Conservation (phyloP, 2,888 invertebrate species). For the Sericinus montela region DNA sequence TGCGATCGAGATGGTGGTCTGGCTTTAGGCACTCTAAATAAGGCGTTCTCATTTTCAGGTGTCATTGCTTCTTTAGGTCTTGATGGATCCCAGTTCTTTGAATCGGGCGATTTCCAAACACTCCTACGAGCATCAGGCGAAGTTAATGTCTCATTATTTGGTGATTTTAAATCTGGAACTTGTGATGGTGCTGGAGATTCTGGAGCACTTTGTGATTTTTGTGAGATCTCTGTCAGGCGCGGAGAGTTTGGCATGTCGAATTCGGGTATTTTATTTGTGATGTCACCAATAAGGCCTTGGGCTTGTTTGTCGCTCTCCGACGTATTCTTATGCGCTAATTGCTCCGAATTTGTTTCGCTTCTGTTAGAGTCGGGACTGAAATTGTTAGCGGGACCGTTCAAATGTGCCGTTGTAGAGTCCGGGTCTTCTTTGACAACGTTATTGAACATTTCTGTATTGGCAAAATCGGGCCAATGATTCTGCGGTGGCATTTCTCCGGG, state of each 20-base stretch:
- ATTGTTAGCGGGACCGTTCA: slow-evolving; percentile 67
- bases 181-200: slow-evolving; percentile 61
- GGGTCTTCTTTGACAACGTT: slow-evolving; percentile 85
- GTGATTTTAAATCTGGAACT: slow-evolving; percentile 61
- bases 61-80: slow-evolving; percentile 58
- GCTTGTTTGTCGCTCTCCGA: slow-evolving; percentile 53
- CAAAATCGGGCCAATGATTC: slow-evolving; percentile 71
- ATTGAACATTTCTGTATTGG: slow-evolving; percentile 62
- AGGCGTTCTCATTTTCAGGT: slow-evolving; percentile 69
- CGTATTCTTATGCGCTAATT: slow-evolving; percentile 42
- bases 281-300: slow-evolving; percentile 43
- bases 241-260: slow-evolving; percentile 71
- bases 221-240: slow-evolving; percentile 63
- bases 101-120: slow-evolving; percentile 72
- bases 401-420: slow-evolving; percentile 84
- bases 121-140: slow-evolving; percentile 54
- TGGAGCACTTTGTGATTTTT: slow-evolving; percentile 62
- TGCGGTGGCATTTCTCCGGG: slow-evolving; percentile 41
- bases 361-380: slow-evolving; percentile 73
- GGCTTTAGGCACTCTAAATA: slow-evolving; percentile 82
- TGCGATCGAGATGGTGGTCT: slow-evolving; percentile 81
- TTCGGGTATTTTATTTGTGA: slow-evolving; percentile 58
- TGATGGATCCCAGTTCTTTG: slow-evolving; percentile 64
- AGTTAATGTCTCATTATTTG: slow-evolving; percentile 47
- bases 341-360: slow-evolving; percentile 70